These are phyloP conservation scores for Thymelicus sylvestris DNA, from an alignment of 2,888 invertebrate genomes.

Conservation along the genomic window DNA sequence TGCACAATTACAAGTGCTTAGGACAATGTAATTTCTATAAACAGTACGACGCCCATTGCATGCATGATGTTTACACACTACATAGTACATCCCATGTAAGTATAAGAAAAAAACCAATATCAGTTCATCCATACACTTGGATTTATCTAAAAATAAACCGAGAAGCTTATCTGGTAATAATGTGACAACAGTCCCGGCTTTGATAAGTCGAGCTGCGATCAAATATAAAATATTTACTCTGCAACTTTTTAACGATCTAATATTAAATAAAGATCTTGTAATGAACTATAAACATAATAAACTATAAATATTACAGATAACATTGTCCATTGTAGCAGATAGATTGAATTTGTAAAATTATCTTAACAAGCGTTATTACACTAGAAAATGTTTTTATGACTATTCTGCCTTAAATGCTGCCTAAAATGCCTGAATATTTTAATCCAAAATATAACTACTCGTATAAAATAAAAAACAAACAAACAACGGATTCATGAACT, in stretches of 20 bases:
- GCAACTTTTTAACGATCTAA: constrained; percentile 4
- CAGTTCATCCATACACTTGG: constrained; percentile 17
- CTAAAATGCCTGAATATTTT: no score
- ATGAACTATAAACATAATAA: background rate
- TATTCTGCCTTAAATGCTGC: no score
- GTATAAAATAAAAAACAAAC: no score
- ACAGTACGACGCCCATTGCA: constrained; percentile 4
- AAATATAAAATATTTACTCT: constrained; percentile 20
- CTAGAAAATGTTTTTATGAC: no score
- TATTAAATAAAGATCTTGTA: background rate
- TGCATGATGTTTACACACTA: constrained; percentile 23
- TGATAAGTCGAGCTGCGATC: constrained; percentile 29
- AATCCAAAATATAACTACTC: no score
- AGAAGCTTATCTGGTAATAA: constrained; percentile 26
- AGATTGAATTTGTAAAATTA: no score
- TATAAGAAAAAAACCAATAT: constrained; percentile 23
- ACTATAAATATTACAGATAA: no score
- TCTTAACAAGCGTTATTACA: no score
- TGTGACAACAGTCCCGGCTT: constrained; percentile 25
- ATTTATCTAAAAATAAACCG: constrained; percentile 40
- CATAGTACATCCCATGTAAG: constrained; percentile 4
- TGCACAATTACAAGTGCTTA: background rate
- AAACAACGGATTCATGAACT: background rate
- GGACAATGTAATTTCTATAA: constrained; percentile 14
- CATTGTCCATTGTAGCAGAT: no score